Evolutionary conservation across 2,113 vertebrate genomes (phyloP).

Genomic region (Carettochelys insculpta): DNA sequence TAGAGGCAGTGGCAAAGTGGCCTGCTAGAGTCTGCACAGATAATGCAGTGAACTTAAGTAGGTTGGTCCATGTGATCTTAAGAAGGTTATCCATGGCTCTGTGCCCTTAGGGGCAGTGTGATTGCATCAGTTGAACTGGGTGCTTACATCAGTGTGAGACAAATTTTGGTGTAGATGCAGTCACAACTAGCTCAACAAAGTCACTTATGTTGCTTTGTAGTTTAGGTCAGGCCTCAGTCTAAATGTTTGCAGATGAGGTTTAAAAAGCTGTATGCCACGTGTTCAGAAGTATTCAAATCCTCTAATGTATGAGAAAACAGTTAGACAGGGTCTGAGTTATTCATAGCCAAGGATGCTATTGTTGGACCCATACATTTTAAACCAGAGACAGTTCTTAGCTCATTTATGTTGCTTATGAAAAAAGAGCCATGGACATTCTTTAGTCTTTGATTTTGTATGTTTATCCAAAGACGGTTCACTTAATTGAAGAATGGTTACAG

Average conservation of each 20-base stretch:
- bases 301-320: background rate
- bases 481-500: background rate
- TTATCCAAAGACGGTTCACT: slow-evolving; percentile 24
- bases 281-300: background rate
- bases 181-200: background rate
- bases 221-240: background rate
- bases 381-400: background rate
- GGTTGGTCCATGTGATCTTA: background rate
- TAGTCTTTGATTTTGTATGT: background rate
- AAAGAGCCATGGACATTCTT: background rate
- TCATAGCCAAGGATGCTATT: background rate
- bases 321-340: background rate
- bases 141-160: background rate
- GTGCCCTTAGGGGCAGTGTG: background rate
- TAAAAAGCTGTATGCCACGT: background rate
- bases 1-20: too few relatives aligned
- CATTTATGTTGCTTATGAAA: slow-evolving; percentile 12
- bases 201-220: background rate
- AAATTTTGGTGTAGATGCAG: background rate
- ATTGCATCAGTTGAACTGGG: background rate
- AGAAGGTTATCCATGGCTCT: background rate
- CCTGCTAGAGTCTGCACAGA: background rate
- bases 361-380: background rate
- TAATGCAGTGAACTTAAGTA: background rate
- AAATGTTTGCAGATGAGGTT: background rate